Conservation (phyloP, 2,113 vertebrate species). For the Corythoichthys haematopterus region DNA sequence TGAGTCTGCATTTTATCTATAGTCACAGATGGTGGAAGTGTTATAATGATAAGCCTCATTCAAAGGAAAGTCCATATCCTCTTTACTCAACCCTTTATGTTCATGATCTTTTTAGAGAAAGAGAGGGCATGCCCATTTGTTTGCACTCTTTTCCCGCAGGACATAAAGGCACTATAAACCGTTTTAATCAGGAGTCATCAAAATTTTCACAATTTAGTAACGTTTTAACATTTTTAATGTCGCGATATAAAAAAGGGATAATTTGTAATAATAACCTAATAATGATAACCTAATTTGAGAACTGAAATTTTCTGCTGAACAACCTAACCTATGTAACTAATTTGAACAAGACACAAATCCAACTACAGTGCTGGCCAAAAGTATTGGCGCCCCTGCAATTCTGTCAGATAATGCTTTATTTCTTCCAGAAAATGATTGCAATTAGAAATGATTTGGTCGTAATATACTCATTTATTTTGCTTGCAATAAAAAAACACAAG, state of each 20-base stretch:
- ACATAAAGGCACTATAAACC: not conserved
- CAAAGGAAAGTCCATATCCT: not conserved
- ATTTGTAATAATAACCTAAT: too few relatives aligned
- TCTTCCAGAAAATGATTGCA: too few relatives aligned
- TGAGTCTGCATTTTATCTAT: not conserved
- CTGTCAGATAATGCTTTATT: too few relatives aligned
- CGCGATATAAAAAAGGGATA: not conserved
- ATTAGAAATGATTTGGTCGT: too few relatives aligned
- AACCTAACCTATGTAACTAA: not conserved
- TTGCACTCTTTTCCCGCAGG: not conserved
- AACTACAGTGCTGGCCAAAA: not conserved
- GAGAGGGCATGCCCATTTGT: not conserved
- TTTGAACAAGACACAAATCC: not conserved
- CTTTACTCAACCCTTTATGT: not conserved
- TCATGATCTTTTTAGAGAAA: not conserved
- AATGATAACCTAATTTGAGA: too few relatives aligned
- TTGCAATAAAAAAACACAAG: too few relatives aligned
- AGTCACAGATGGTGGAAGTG: not conserved
- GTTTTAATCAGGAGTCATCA: not conserved
- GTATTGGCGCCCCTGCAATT: too few relatives aligned
- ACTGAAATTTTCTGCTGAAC: too few relatives aligned
- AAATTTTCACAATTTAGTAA: not conserved
- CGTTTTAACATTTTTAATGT: not conserved
- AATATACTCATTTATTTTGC: too few relatives aligned
- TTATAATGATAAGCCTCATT: not conserved